These are phyloP conservation scores for Dromococcyx pavoninus DNA, from an alignment of 2,797 vertebrate genomes.

Conservation along the genomic window DNA sequence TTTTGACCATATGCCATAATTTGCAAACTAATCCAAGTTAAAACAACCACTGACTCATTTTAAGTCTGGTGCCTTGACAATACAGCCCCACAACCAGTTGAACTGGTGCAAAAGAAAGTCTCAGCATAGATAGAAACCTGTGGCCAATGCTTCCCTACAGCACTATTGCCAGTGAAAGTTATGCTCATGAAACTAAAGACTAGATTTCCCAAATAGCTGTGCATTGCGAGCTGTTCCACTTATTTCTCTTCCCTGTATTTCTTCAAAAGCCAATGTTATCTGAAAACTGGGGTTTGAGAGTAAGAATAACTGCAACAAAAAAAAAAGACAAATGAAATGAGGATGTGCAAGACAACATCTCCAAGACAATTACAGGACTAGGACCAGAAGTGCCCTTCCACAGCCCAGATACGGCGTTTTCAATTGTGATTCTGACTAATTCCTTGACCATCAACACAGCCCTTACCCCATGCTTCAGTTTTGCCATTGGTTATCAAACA, in stretches of 20 bases:
- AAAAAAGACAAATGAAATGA: background rate
- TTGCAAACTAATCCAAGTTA: slow-evolving; percentile 1
- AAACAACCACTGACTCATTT: background rate
- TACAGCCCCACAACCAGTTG: background rate
- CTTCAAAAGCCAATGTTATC: background rate
- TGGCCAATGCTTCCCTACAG: background rate
- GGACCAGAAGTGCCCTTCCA: background rate
- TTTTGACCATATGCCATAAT: background rate
- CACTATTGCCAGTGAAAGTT: background rate
- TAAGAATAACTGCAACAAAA: background rate
- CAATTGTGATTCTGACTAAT: background rate
- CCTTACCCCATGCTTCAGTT: background rate
- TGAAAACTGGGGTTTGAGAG: background rate
- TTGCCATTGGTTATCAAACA: background rate
- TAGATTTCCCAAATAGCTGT: background rate
- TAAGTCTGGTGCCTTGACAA: background rate
- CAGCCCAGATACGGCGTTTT: background rate
- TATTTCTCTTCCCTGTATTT: background rate
- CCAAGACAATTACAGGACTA: background rate
- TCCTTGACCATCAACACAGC: background rate
- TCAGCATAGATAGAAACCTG: background rate
- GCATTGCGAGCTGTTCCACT: background rate
- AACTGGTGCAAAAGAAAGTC: background rate
- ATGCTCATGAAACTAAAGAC: background rate
- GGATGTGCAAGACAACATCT: background rate